Evolutionary conservation across 2,797 vertebrate genomes (phyloP).

Genomic region (Hydrolagus colliei): DNA sequence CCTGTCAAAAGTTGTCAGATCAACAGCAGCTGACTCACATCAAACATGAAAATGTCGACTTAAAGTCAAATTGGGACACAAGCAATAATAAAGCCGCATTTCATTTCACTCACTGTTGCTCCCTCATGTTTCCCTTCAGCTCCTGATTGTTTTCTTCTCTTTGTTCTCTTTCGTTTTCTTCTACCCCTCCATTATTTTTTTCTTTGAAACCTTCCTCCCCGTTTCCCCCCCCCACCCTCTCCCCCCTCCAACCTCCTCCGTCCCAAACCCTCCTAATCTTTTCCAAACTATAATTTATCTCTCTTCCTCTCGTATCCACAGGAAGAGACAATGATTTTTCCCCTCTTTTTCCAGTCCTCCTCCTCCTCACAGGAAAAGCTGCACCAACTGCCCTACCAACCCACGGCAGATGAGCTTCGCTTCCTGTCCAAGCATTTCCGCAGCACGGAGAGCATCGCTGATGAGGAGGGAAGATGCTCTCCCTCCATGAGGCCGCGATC

Average conservation of each 20-base stretch:
- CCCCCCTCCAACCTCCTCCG: not conserved
- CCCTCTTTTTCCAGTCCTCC: conserved; percentile 62
- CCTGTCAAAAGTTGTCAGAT: too few species aligned
- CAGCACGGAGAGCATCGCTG: conserved; percentile 84
- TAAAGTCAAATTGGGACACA: too few species aligned
- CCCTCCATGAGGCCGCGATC: conserved; percentile 77
- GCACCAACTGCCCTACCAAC: conserved; percentile 95
- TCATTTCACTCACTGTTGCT: not conserved
- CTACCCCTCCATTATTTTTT: not conserved
- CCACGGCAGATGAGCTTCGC: conserved; percentile 88
- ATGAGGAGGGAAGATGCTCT: conserved; percentile 77
- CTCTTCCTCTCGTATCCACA: not conserved
- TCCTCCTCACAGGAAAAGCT: conserved; percentile 95
- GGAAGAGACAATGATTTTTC: not conserved
- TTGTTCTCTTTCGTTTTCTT: not conserved
- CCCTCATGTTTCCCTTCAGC: not conserved
- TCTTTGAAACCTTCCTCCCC: not conserved
- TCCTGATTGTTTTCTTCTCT: not conserved
- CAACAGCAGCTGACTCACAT: too few species aligned
- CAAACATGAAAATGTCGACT: too few species aligned
- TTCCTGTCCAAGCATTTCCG: conserved; percentile 97
- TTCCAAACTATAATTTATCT: not conserved
- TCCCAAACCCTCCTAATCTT: not conserved
- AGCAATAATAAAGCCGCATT: too few species aligned
- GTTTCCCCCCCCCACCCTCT: not conserved